Evolutionary conservation across 2,113 vertebrate genomes (phyloP).

Genomic region (Apodemus sylvaticus): DNA sequence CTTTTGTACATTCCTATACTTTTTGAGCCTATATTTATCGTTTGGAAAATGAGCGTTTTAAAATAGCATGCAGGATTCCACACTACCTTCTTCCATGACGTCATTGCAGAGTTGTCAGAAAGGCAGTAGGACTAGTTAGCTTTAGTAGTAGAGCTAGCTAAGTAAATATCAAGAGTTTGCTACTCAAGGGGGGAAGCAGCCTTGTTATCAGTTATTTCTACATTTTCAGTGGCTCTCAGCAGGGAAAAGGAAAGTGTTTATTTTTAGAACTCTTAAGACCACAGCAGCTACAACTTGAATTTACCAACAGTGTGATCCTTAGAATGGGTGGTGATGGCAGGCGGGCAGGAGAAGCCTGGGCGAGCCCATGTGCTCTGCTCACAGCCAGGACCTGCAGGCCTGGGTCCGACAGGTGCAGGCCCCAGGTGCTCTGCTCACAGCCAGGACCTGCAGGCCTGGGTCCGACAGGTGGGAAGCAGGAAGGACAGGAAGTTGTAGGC

Average conservation of each 20-base stretch:
- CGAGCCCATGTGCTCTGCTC: neutral
- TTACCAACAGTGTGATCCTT: neutral
- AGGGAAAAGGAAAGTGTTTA: neutral
- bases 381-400: too few species aligned
- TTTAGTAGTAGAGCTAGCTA: neutral
- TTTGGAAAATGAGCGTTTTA: conserved; percentile 45
- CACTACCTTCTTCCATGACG: conserved; percentile 46
- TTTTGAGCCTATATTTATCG: conserved; percentile 40
- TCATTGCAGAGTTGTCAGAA: conserved; percentile 35
- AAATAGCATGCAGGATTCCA: conserved; percentile 51
- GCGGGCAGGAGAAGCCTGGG: neutral
- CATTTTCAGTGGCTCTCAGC: neutral
- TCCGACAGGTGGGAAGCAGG: neutral
- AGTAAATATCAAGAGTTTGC: neutral
- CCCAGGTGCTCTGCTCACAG: neutral
- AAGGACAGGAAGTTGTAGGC: too few species aligned
- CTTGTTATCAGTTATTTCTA: neutral
- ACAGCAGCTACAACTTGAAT: neutral
- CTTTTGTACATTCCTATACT: conserved; percentile 35
- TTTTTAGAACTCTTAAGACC: conserved; percentile 23
- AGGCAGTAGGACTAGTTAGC: conserved; percentile 5
- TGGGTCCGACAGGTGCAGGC: too few species aligned
- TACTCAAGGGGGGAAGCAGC: neutral
- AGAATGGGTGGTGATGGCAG: neutral
- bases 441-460: neutral